phyloP scores from a whole-genome alignment of 1,140 invertebrate species.

The Trichonephila clavata region DNA sequence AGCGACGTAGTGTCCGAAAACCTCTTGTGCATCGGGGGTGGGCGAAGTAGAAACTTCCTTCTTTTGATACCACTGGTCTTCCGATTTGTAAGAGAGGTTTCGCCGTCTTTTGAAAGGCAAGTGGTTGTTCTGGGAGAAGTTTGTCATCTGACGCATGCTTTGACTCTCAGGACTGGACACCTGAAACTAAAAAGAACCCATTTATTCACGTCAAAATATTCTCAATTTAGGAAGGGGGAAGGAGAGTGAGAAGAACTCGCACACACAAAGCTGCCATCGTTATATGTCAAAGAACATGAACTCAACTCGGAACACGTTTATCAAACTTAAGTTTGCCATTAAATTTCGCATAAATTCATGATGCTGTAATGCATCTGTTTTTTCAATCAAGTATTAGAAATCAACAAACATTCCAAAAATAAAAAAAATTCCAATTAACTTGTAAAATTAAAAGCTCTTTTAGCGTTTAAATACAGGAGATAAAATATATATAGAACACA shows the following conservation, averaged over 20 bases:
- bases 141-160: not conserved
- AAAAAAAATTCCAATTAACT: too few relatives aligned
- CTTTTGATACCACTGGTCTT: not conserved
- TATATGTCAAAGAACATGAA: too few relatives aligned
- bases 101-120: not conserved
- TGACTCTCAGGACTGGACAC: conserved; percentile 26
- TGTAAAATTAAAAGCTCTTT: too few relatives aligned
- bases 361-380: too few relatives aligned
- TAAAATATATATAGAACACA: too few relatives aligned
- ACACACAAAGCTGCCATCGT: too few relatives aligned
- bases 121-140: not conserved
- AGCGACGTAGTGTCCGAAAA: conserved; percentile 57
- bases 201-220: not conserved
- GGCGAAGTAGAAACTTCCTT: not conserved
- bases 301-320: not conserved
- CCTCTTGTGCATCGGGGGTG: not conserved
- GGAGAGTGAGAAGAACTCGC: too few relatives aligned
- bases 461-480: too few relatives aligned
- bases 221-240: too few relatives aligned
- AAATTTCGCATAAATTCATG: too few relatives aligned
- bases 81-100: not conserved
- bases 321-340: not conserved
- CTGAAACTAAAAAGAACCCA: conserved; percentile 14
- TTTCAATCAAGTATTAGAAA: too few relatives aligned
- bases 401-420: too few relatives aligned